These are phyloP conservation scores for Parauchenoglanis ngamensis DNA, from an alignment of 2,797 vertebrate species.

Conservation along the genomic window DNA sequence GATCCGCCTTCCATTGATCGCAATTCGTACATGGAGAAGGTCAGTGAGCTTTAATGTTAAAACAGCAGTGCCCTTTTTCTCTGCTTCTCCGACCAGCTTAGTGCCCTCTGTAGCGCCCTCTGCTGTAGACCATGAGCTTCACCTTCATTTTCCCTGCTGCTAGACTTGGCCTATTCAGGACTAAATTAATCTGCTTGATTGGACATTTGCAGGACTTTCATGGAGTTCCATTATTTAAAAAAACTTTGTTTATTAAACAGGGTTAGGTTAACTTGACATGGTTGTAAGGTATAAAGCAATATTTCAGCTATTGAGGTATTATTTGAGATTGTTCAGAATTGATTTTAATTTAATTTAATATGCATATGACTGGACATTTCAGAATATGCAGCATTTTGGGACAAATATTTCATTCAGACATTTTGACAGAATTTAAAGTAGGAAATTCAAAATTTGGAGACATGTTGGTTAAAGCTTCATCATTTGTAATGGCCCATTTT, in stretches of 20 bases:
- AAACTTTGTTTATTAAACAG: background rate
- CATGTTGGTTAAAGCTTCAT: too few relatives aligned
- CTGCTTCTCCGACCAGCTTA: background rate
- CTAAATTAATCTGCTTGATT: background rate
- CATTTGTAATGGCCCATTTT: too few relatives aligned
- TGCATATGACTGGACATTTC: background rate
- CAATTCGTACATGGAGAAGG: conserved; percentile 94
- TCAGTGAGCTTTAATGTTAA: conserved; percentile 59
- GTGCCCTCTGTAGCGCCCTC: conserved; percentile 33
- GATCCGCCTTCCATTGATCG: conserved; percentile 92
- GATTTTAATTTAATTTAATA: background rate
- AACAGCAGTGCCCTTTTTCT: background rate
- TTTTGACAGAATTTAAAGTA: background rate
- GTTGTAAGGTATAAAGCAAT: background rate
- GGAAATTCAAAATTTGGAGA: background rate
- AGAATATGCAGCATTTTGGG: background rate
- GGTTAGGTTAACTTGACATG: background rate
- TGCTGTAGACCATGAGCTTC: conserved; percentile 23
- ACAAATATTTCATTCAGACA: background rate
- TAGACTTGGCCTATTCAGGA: background rate
- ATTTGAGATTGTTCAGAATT: background rate
- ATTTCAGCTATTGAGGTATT: background rate
- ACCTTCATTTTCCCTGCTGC: background rate
- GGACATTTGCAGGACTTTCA: background rate
- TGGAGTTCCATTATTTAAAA: background rate